Conservation (phyloP, 1,140 invertebrate species). For the Drosophila carrolli region DNA sequence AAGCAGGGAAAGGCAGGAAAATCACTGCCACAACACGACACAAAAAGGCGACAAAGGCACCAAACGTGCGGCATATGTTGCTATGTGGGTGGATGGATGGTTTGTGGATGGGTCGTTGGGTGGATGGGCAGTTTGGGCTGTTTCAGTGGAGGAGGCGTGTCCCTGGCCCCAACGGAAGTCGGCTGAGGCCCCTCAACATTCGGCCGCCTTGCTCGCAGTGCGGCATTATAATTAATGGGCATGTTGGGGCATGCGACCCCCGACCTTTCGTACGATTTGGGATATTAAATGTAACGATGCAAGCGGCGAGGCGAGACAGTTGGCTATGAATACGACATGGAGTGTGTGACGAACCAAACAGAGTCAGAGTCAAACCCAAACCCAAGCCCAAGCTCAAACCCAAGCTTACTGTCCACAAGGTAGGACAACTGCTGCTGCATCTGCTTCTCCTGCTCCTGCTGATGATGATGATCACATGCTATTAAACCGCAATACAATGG, state of each 20-base stretch:
- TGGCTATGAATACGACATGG: constrained; percentile 68
- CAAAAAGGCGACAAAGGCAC: constrained; percentile 60
- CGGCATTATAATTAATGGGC: constrained; percentile 80
- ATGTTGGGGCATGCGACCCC: constrained; percentile 61
- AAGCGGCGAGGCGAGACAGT: constrained; percentile 40
- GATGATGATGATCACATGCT: constrained; percentile 77
- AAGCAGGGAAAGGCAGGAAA: constrained; percentile 21
- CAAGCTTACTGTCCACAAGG: constrained; percentile 10
- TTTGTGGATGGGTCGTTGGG: background rate
- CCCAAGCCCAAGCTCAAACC: too few relatives aligned
- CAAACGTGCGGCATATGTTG: constrained; percentile 67
- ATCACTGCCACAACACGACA: constrained; percentile 58
- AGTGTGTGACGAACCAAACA: constrained; percentile 45
- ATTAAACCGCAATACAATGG: constrained; percentile 82
- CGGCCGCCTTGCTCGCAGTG: constrained; percentile 44
- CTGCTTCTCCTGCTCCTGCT: constrained; percentile 19
- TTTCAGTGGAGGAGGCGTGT: background rate
- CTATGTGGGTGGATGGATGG: constrained; percentile 4
- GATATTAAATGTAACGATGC: constrained; percentile 77
- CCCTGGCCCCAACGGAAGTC: constrained; percentile 36
- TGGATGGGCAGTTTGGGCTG: background rate
- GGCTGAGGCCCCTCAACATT: constrained; percentile 7
- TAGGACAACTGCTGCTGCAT: constrained; percentile 9
- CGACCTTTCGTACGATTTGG: constrained; percentile 55
- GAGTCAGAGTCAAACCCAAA: too few relatives aligned